Evolutionary conservation across 2,797 vertebrate genomes (phyloP), one percentile per base, ranked within the genome.

Genomic region (Dicrostonyx torquatus): DNA sequence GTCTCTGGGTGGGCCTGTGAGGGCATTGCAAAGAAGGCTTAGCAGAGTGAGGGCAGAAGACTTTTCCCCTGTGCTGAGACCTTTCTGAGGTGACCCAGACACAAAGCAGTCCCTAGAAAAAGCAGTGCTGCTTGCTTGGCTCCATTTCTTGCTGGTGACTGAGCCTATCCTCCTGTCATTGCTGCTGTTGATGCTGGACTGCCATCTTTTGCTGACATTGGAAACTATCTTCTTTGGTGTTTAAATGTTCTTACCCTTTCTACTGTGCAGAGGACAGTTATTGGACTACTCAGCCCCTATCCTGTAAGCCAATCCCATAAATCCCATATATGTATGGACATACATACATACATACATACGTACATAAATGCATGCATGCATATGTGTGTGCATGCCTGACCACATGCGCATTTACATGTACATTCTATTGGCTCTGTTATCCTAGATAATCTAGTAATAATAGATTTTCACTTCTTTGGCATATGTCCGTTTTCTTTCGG

Each of bases 401-500:
- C n/a, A n/a, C n/a, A n/a, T n/a, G n/a, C n/a, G n/a, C n/a, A n/a
- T 73, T 37, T 73, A 22, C 43, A 24, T 43, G 40, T 26, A 0
- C 6, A 24, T 84, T 84, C 31, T 68, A 50, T 48, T 84, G 60
- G 11, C 20, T 48, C 31, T 68, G 31, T 68, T n/a, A 18, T 2
- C 22, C 31, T 40, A 48, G 18, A n/a, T 22, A 66, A 84, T 48
- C 60, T 34, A 66, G 43, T 66, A 48, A 84, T n/a, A 9, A 14
- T 26, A 24, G 18, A 1, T 37, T 87, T 95, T 80, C 14, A 82
- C 11, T 92, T 80, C 60, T 43, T 55, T 48, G n/a, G 17, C n/a
- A 89, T 17, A 66, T 83, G 80, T 5, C 87, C 55, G 66, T 70
- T 93, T 95, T 95, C 70, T 17, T 90, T 86, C 31, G 5, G 6